Evolutionary conservation across 2,797 vertebrate genomes (phyloP).

Genomic region (Mustela erminea): DNA sequence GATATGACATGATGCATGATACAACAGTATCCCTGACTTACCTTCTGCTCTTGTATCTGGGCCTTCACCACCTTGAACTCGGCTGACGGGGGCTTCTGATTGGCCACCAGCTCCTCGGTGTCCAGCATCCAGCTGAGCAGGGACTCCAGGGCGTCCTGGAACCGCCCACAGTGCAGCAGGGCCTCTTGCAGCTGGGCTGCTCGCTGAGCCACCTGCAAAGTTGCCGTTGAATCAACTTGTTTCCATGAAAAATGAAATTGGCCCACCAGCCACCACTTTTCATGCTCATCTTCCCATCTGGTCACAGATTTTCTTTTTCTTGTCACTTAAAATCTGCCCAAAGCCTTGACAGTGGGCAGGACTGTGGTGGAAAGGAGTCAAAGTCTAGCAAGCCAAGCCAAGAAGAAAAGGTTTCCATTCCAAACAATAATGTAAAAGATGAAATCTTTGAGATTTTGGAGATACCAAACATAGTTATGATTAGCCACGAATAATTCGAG

Average conservation of each 20-base stretch:
- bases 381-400: not conserved
- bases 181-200: constrained; percentile 97
- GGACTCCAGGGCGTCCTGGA: constrained; percentile 98
- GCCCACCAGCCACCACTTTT: not conserved
- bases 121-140: constrained; percentile 98
- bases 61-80: constrained; percentile 99
- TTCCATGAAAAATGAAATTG: not conserved
- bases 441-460: not conserved
- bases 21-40: constrained; percentile 82
- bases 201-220: constrained; percentile 95
- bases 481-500: not conserved
- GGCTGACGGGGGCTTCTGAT: constrained; percentile 97
- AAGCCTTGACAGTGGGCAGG: not conserved
- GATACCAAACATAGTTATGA: not conserved
- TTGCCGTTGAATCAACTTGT: not conserved
- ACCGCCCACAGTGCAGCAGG: constrained; percentile 97
- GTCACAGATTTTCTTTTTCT: not conserved
- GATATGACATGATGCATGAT: not conserved
- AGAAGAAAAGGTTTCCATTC: not conserved
- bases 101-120: constrained; percentile 98
- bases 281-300: not conserved
- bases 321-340: constrained; percentile 39
- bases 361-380: not conserved
- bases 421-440: not conserved
- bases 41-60: constrained; percentile 99